Percentiles rank a stretch among this genome's conserved stretches.
Conservation (phyloP, 2,888 invertebrate species). For the Agrilus mali region DNA sequence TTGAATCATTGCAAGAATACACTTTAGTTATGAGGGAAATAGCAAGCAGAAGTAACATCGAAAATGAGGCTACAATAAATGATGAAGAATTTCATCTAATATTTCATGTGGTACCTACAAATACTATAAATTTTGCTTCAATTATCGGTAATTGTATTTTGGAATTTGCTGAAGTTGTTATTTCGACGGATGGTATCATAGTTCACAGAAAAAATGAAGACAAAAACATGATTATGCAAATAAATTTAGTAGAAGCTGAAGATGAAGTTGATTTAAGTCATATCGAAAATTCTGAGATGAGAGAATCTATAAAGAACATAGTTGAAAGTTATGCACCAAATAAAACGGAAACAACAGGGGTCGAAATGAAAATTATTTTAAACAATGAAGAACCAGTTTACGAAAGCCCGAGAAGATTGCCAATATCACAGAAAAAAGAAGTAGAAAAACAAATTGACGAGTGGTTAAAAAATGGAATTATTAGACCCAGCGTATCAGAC, state of each 20-base stretch:
- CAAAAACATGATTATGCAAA: background rate
- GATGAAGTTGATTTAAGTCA: constrained; percentile 2
- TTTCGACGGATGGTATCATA: background rate
- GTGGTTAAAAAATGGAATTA: no score
- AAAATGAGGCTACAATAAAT: background rate
- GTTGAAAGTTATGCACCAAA: constrained; percentile 15
- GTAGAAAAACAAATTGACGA: constrained; percentile 19
- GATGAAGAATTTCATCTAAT: background rate
- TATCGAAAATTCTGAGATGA: background rate
- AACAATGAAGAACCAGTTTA: constrained; percentile 20
- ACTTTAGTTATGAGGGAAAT: no score
- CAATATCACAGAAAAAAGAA: constrained; percentile 14
- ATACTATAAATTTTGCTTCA: background rate
- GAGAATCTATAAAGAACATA: constrained; percentile 7
- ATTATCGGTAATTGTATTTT: constrained; percentile 3
- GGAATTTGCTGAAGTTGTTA: background rate
- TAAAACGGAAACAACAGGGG: constrained; percentile 13
- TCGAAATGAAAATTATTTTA: constrained; percentile 21
- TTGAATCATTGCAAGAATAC: background rate
- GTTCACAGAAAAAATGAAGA: background rate
- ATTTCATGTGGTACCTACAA: constrained; percentile 1
- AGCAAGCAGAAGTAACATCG: no score
- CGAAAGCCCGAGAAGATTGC: constrained; percentile 16
- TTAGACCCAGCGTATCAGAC: constrained; percentile 21
- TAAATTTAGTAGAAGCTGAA: background rate